phyloP scores from a whole-genome alignment of 92 coral and sea anemone genomes.

The Pocillopora grandis region DNA sequence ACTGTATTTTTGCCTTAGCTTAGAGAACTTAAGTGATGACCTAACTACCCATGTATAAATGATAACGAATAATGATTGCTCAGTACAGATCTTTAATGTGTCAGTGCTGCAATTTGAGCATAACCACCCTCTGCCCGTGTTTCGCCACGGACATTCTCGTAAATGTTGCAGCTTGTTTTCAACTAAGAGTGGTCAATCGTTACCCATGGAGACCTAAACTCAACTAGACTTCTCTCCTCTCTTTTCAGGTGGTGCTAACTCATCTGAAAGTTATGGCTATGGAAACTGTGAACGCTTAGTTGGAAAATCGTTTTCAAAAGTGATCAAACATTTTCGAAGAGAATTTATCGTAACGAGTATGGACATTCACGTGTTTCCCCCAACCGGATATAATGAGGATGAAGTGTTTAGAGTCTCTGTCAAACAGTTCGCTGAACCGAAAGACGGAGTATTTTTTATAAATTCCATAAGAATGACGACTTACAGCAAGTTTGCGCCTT shows the following conservation, averaged over 20 bases:
- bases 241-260: not conserved
- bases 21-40: too few species aligned
- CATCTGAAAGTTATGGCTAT: constrained; percentile 17
- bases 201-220: too few species aligned
- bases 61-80: too few species aligned
- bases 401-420: constrained; percentile 40
- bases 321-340: constrained; percentile 36
- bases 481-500: constrained; percentile 75
- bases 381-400: constrained; percentile 30
- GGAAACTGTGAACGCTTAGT: constrained; percentile 55
- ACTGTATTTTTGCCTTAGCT: too few species aligned
- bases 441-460: constrained; percentile 1
- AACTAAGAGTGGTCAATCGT: too few species aligned
- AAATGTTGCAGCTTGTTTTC: too few species aligned
- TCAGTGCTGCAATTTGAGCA: too few species aligned
- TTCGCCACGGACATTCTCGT: too few species aligned
- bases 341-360: constrained; percentile 36
- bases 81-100: too few species aligned
- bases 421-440: constrained; percentile 8
- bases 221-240: too few species aligned
- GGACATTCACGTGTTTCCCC: constrained; percentile 55
- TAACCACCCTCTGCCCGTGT: too few species aligned
- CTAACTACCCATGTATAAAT: too few species aligned
- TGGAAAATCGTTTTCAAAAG: constrained; percentile 40
- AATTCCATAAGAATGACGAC: constrained; percentile 26